Percentiles rank a stretch among this genome's conserved stretches.
phyloP scores from a whole-genome alignment of 2,113 vertebrate species.

The Ciconia stormi region DNA sequence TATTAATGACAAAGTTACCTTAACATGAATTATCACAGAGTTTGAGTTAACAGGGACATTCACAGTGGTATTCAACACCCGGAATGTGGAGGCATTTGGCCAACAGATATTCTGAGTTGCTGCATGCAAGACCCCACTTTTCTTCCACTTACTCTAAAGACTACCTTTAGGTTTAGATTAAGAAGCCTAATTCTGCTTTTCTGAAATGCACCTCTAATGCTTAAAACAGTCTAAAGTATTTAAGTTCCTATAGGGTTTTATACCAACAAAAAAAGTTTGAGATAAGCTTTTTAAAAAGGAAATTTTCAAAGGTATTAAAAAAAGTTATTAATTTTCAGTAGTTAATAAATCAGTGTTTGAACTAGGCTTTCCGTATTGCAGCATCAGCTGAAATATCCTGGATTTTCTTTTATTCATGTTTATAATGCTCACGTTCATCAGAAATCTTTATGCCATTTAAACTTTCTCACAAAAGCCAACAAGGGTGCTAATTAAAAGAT shows the following conservation, averaged over 20 bases:
- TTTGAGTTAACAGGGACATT: background rate
- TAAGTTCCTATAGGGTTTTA: background rate
- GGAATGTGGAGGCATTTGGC: background rate
- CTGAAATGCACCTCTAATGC: background rate
- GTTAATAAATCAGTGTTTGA: background rate
- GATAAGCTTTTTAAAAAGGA: background rate
- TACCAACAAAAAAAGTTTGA: background rate
- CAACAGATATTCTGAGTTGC: background rate
- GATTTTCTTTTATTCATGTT: background rate
- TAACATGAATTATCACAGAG: background rate
- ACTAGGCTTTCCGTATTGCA: background rate
- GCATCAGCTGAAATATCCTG: background rate
- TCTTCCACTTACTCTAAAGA: background rate
- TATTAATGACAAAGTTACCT: background rate
- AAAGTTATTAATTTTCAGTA: background rate
- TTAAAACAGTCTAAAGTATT: background rate
- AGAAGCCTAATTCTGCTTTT: background rate
- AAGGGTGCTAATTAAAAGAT: constrained; percentile 8
- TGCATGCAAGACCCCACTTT: background rate
- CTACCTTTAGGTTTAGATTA: background rate
- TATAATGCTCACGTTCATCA: background rate
- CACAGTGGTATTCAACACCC: background rate
- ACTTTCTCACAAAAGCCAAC: background rate
- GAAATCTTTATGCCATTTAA: background rate
- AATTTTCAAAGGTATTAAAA: background rate